Evolutionary conservation across 30 jellyfish, hydroid and myxozoan genomes (phyloP).

Genomic region (Chironex yamaguchii): DNA sequence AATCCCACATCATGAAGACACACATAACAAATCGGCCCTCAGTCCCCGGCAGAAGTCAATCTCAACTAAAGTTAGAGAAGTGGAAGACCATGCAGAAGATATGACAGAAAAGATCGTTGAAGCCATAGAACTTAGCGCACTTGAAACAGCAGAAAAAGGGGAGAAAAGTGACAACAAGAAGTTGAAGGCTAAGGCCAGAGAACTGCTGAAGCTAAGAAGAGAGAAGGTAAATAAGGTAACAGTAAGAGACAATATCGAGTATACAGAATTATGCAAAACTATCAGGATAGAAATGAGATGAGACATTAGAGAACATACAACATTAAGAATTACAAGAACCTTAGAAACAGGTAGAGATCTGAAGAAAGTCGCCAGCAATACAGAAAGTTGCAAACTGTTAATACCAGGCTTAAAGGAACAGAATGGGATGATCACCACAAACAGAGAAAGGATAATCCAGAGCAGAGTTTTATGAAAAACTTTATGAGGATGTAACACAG

Average conservation of each 20-base stretch:
- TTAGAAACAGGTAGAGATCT: neutral
- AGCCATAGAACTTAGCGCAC: no score
- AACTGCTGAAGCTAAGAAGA: neutral
- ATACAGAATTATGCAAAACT: neutral
- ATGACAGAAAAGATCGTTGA: no score
- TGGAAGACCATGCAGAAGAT: no score
- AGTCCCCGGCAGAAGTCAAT: no score
- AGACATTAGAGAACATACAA: neutral
- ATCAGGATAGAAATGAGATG: neutral
- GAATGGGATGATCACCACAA: neutral
- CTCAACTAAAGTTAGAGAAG: no score
- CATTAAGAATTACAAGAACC: neutral
- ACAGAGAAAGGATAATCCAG: neutral
- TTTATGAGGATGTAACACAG: neutral
- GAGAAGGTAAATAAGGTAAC: neutral
- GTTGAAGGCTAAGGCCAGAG: no score
- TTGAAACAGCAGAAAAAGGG: no score
- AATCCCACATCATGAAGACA: no score
- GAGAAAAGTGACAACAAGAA: no score
- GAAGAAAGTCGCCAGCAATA: neutral
- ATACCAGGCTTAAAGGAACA: neutral
- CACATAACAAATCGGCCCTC: no score
- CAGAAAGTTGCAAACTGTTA: neutral
- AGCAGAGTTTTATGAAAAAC: neutral
- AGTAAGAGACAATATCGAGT: neutral